These are phyloP conservation scores for Halcyon leucocephala DNA, from an alignment of 2,797 vertebrate genomes.

Conservation along the genomic window DNA sequence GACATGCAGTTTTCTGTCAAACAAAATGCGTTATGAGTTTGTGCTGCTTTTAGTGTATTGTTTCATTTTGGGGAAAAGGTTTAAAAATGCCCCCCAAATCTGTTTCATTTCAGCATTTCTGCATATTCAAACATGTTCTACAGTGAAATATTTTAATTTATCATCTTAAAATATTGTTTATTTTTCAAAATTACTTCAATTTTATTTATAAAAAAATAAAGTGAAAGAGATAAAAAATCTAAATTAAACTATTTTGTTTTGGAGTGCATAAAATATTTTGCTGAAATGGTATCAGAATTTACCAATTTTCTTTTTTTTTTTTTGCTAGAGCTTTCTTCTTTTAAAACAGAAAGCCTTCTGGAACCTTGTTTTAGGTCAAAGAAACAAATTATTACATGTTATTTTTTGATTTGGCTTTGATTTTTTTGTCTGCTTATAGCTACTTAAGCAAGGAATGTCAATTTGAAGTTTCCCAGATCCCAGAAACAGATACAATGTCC, in stretches of 20 bases:
- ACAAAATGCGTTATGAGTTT: background rate
- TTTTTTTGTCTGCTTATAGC: background rate
- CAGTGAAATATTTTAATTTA: background rate
- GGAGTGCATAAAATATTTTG: background rate
- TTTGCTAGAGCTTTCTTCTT: background rate
- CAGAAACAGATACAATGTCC: background rate
- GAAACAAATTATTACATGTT: background rate
- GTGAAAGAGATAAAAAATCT: background rate
- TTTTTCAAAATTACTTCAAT: background rate
- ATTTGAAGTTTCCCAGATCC: background rate
- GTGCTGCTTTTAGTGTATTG: background rate
- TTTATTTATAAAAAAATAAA: background rate
- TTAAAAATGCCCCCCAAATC: background rate
- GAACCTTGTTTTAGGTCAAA: background rate
- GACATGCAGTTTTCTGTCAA: background rate
- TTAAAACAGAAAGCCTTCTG: background rate
- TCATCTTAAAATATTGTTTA: background rate
- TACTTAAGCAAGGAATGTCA: background rate
- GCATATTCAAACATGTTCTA: background rate
- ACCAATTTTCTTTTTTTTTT: background rate
- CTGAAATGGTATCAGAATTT: background rate
- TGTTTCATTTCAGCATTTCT: background rate
- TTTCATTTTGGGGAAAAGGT: background rate
- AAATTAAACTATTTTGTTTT: background rate
- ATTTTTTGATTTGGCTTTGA: background rate